A percentile compares a stretch with the other conserved stretches of the same genome.
phyloP scores from a whole-genome alignment of 2,888 invertebrate genomes.

The Dryadula phaetusa region DNA sequence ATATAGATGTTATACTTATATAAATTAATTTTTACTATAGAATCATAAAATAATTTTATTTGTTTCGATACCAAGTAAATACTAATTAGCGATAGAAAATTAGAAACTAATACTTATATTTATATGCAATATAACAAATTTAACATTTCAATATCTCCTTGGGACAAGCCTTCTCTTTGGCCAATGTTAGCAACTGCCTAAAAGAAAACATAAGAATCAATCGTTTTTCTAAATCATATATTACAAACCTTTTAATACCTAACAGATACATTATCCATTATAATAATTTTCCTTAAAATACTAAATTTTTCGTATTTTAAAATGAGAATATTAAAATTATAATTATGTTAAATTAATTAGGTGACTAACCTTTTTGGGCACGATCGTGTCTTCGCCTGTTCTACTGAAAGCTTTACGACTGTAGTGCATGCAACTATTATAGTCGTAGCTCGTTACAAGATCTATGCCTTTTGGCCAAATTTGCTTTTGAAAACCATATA shows the following conservation, averaged over 20 bases:
- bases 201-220: not conserved
- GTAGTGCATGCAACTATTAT: slow-evolving; percentile 18
- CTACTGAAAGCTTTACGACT: slow-evolving; percentile 11
- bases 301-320: no score
- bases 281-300: no score
- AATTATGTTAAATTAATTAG: no score
- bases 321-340: no score
- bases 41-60: no score
- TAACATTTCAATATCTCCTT: slow-evolving; percentile 16
- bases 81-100: not conserved
- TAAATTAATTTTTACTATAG: no score
- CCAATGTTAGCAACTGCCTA: slow-evolving; percentile 2
- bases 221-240: no score
- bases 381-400: slow-evolving; percentile 2
- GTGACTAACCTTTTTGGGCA: slow-evolving; percentile 14
- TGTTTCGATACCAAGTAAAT: no score
- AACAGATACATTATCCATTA: no score
- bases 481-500: not conserved
- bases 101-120: not conserved
- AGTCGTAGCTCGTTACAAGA: not conserved
- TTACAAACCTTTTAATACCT: no score
- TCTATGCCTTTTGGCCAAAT: not conserved
- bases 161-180: slow-evolving; percentile 9
- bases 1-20: no score
- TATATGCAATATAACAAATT: slow-evolving; percentile 20